Percentiles rank a stretch among this genome's conserved stretches.
These are phyloP conservation scores for Platichthys stellatus DNA, from an alignment of 2,113 vertebrate species.

Conservation along the genomic window DNA sequence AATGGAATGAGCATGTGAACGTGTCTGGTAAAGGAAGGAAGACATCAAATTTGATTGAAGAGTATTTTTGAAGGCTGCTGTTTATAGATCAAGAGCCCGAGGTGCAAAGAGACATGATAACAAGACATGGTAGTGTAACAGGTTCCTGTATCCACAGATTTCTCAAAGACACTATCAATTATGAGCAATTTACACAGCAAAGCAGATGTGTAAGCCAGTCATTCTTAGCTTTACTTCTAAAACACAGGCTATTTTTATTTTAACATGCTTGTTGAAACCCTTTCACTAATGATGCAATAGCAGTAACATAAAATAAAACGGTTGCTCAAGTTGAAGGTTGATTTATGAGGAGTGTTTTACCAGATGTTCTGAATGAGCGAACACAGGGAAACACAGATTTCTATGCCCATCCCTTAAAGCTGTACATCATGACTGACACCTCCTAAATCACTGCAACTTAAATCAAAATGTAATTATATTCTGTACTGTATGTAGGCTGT, in stretches of 20 bases:
- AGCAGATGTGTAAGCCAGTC: background rate
- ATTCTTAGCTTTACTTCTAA: background rate
- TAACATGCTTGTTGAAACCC: background rate
- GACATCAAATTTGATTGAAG: background rate
- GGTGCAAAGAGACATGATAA: background rate
- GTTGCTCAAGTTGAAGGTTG: constrained; percentile 17
- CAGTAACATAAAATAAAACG: constrained; percentile 8
- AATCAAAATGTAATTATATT: constrained; percentile 31
- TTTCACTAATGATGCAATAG: constrained; percentile 19
- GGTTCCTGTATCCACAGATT: background rate
- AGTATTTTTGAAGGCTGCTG: background rate
- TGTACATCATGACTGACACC: constrained; percentile 38
- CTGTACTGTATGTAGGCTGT: background rate
- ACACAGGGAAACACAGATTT: constrained; percentile 14
- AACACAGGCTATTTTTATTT: background rate
- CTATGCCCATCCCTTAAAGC: constrained; percentile 12
- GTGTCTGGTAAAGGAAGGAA: constrained; percentile 13
- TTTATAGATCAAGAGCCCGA: background rate
- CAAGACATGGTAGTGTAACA: background rate
- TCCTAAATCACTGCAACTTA: constrained; percentile 17
- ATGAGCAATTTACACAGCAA: background rate
- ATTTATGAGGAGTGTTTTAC: constrained; percentile 47
- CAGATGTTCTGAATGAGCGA: constrained; percentile 47
- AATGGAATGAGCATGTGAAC: background rate
- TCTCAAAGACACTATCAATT: background rate